Evolutionary conservation across 2,113 vertebrate species (phyloP), one percentile per base, ranked within the genome.

Genomic region (Micromys minutus): DNA sequence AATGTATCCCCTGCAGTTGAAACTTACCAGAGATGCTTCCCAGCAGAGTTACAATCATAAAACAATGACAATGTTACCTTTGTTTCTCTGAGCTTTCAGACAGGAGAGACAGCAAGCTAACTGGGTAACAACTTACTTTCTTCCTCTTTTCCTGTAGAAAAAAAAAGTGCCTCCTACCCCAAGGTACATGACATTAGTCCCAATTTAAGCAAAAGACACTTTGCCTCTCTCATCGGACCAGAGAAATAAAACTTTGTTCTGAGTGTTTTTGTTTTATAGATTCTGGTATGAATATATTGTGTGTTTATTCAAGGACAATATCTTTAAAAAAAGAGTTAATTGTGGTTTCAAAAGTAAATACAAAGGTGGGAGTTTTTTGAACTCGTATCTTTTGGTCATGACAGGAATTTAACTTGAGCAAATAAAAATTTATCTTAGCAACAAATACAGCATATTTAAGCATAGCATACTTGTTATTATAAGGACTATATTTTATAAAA

Each of bases 11-110:
- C 98, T 98, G 98, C 98, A 94, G 98, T 98, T 96, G 97, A 95
- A 98, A 98, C 96, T 98, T 98, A 97, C 96, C 97, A 98, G 98
- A 98, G 98, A 97, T 97, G 98, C 96, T 98, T 98, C 98, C 98
- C 98, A 98, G 89, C 98, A 97, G 98, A 98, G 98, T 97, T 98
- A 95, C 98, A 98, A 98, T 98, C 97, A 97, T 97, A 98, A 98
- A 99, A 98, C 97, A 98, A 97, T 98, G 97, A 97, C 97, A 98
- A 93, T 92, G 93, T 97, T 98, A 81, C 94, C 81, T 97, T 98
- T 98, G 96, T 98, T 97, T 98, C 98, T 97, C 94, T 95, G 96
- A 93, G 92, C 89, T 97, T 98, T 98, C 95, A 96, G 95, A 88
- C 95, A 90, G 81, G 55, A 97, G 94, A 98, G 95, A 97, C 59